phyloP scores from a whole-genome alignment of 23 tunicate genomes.

The Styela clava region DNA sequence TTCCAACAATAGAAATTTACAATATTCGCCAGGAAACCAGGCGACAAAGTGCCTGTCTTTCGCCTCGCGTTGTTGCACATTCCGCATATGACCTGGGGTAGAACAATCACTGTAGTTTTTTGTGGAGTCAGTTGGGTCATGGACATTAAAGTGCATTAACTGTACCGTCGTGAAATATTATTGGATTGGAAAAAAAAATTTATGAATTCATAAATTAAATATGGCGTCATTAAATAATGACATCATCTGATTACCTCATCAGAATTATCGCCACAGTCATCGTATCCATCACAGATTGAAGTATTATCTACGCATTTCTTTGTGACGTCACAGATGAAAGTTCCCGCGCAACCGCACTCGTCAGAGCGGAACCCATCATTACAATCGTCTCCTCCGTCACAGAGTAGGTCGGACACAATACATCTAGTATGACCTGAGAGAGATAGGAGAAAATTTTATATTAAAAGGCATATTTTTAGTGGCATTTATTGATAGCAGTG shows the following conservation, averaged over 20 bases:
- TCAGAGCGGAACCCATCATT: constrained; percentile 9
- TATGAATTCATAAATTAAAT: too few relatives aligned
- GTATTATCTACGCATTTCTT: neutral
- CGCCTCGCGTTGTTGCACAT: too few relatives aligned
- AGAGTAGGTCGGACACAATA: neutral
- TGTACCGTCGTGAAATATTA: too few relatives aligned
- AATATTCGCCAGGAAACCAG: too few relatives aligned
- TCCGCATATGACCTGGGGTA: too few relatives aligned
- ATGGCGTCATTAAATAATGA: neutral
- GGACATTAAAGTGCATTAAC: too few relatives aligned
- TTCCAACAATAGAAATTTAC: too few relatives aligned
- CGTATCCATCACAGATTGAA: neutral
- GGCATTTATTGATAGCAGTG: too few relatives aligned
- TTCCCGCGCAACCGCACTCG: constrained; percentile 19
- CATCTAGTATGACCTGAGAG: constrained; percentile 2
- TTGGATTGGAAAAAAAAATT: too few relatives aligned
- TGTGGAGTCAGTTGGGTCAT: too few relatives aligned
- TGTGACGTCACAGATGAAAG: constrained; percentile 5
- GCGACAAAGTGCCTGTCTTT: too few relatives aligned
- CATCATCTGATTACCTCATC: neutral
- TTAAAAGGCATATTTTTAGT: neutral
- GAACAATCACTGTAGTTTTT: too few relatives aligned
- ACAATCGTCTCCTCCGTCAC: constrained; percentile 30
- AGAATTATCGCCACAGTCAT: constrained; percentile 6
- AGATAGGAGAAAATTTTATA: neutral